Conservation (phyloP, 1,140 invertebrate species). For the Tribolium castaneum region DNA sequence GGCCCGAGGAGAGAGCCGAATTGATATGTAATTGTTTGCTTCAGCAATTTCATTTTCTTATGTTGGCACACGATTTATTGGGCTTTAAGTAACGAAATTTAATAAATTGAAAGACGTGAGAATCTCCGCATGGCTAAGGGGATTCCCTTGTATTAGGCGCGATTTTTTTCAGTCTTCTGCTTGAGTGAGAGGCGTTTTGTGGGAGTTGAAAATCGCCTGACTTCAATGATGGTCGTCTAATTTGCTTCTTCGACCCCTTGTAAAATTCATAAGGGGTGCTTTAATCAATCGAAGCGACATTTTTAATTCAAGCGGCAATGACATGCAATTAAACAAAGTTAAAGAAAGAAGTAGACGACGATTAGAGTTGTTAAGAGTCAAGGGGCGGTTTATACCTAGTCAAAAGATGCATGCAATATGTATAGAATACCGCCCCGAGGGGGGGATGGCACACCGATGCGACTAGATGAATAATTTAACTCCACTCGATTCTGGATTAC, state of each 20-base stretch:
- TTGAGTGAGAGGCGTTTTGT: background rate
- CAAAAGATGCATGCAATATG: slow-evolving; percentile 55
- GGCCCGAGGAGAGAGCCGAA: slow-evolving; percentile 57
- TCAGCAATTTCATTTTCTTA: slow-evolving; percentile 42
- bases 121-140: slow-evolving; percentile 8
- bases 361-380: slow-evolving; percentile 39
- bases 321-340: slow-evolving; percentile 38
- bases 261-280: background rate
- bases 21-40: slow-evolving; percentile 63
- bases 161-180: slow-evolving; percentile 11
- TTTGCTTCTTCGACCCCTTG: slow-evolving; percentile 18
- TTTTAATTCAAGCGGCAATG: slow-evolving; percentile 36
- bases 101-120: background rate
- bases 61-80: slow-evolving; percentile 21
- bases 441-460: slow-evolving; percentile 51
- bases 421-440: slow-evolving; percentile 45
- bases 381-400: slow-evolving; percentile 40
- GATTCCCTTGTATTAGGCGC: slow-evolving; percentile 13
- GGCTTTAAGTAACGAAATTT: no score
- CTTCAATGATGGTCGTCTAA: slow-evolving; percentile 29
- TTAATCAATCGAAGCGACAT: slow-evolving; percentile 40
- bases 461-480: slow-evolving; percentile 52
- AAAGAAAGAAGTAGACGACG: slow-evolving; percentile 1
- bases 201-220: slow-evolving; percentile 6
- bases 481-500: slow-evolving; percentile 51